Evolutionary conservation across 1,140 invertebrate species (phyloP), one percentile per base, ranked within the genome.

Genomic region (Drosophila sproati): DNA sequence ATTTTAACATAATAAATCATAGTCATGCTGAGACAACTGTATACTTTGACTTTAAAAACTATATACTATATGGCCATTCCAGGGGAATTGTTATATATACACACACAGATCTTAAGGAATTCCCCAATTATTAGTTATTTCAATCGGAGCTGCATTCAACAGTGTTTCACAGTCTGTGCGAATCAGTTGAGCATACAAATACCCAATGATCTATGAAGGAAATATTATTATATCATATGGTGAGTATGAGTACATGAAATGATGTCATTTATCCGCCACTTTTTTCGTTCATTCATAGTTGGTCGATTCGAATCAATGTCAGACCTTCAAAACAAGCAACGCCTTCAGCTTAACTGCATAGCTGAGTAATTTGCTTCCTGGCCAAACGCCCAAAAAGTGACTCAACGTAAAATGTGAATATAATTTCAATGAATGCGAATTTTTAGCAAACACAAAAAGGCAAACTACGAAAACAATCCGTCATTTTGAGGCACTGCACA

Each of bases 361-460:
- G 60, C 64, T 66, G 57, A 52, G 45, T 39, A 39, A 62, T 56
- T 55, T 76, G 70, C 71, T 86, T 87, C 75, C 78, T 78, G 70
- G 39, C 43, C 68, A 50, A 70, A 31, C 61, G 43, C 60, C 63
- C 63, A 52, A 69, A 57, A 56, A 43, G n/a, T 86, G 82, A 86
- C 82, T 86, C 74, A 81, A 76, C 74, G 50, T 35, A 29, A 63
- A 78, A 62, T 72, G 51, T 66, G 69, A 80, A 77, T 76, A 76
- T 72, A 70, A 67, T 73, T 66, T 80, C 68, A 63, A 57, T 70
- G 77, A 71, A 32, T 63, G 51, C 56, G 20, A 20, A 56, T 70
- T 62, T 43, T 45, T 29, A 64, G 7, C 34, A 57, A 67, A 73
- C 55, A 77, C 12, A 12, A 12, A 12, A 12, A 12, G 12, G 12